Evolutionary conservation across 1,140 invertebrate genomes (phyloP).

Genomic region (Drosophila eugracilis): DNA sequence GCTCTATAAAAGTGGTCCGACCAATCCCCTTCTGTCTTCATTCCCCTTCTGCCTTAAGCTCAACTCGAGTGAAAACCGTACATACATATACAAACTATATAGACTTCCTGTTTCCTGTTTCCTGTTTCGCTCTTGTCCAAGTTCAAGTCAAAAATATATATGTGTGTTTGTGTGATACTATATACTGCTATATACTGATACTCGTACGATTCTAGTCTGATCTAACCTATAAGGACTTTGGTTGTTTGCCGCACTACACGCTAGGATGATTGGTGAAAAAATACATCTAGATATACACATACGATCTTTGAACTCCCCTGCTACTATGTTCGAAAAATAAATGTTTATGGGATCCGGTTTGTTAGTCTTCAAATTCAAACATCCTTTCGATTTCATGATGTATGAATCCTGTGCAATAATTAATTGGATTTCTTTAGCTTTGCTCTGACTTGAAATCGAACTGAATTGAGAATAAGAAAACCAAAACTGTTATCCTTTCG

Average conservation of each 20-base stretch:
- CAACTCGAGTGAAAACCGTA: constrained; percentile 62
- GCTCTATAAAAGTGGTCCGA: constrained; percentile 64
- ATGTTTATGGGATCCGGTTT: neutral
- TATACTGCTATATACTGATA: constrained; percentile 48
- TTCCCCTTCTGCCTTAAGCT: constrained; percentile 46
- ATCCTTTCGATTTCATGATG: constrained; percentile 17
- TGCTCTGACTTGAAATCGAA: constrained; percentile 16
- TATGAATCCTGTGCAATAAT: neutral
- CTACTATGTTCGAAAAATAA: constrained; percentile 47
- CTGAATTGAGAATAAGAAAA: neutral
- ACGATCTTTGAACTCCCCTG: constrained; percentile 19
- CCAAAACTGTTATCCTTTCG: neutral
- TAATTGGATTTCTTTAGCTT: neutral
- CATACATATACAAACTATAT: constrained; percentile 69
- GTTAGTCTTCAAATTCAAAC: neutral
- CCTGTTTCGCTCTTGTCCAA: constrained; percentile 45
- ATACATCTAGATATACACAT: constrained; percentile 71
- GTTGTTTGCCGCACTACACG: constrained; percentile 80
- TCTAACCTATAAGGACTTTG: constrained; percentile 82
- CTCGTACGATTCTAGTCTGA: constrained; percentile 43
- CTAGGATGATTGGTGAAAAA: constrained; percentile 82
- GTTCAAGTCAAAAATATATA: constrained; percentile 69
- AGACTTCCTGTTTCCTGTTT: too few relatives aligned
- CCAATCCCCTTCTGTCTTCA: constrained; percentile 18
- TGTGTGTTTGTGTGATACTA: constrained; percentile 23